Conservation (phyloP, 2,113 vertebrate species). For the Rhombomys opimus region DNA sequence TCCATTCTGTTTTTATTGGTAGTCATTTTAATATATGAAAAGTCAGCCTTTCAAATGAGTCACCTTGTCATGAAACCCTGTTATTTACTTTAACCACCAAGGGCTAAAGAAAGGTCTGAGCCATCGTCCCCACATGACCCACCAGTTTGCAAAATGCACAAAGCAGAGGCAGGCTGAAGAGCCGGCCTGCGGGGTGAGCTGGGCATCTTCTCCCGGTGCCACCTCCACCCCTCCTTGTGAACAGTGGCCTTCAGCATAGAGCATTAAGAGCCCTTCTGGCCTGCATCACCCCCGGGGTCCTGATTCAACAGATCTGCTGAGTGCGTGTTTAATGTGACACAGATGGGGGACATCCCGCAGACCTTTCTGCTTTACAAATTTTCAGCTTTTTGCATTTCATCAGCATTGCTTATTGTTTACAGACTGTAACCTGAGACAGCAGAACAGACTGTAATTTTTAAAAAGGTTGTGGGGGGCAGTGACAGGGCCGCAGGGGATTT, state of each 20-base stretch:
- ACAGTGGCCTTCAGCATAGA: slow-evolving; percentile 72
- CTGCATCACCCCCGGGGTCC: slow-evolving; percentile 82
- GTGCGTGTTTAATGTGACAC: slow-evolving; percentile 86
- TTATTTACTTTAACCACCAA: slow-evolving; percentile 45
- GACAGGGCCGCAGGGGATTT: slow-evolving; percentile 68
- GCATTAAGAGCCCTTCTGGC: slow-evolving; percentile 83
- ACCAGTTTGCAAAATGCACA: background rate
- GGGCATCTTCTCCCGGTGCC: slow-evolving; percentile 43
- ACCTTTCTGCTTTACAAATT: slow-evolving; percentile 84
- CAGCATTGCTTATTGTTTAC: slow-evolving; percentile 89
- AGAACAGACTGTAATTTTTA: slow-evolving; percentile 86
- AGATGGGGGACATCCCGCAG: slow-evolving; percentile 87
- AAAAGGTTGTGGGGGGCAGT: slow-evolving; percentile 14
- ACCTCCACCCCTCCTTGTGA: slow-evolving; percentile 62
- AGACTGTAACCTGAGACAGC: slow-evolving; percentile 87
- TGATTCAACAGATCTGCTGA: slow-evolving; percentile 86
- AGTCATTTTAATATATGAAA: slow-evolving; percentile 59
- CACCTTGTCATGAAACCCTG: slow-evolving; percentile 53
- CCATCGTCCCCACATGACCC: background rate
- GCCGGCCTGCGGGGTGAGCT: background rate
- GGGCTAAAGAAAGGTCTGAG: slow-evolving; percentile 20
- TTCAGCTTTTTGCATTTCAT: slow-evolving; percentile 87
- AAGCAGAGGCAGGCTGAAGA: background rate
- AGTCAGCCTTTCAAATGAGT: slow-evolving; percentile 47
- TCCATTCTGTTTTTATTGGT: slow-evolving; percentile 67